Conservation (phyloP, 1,140 invertebrate species). For the Procambarus virginalis region DNA sequence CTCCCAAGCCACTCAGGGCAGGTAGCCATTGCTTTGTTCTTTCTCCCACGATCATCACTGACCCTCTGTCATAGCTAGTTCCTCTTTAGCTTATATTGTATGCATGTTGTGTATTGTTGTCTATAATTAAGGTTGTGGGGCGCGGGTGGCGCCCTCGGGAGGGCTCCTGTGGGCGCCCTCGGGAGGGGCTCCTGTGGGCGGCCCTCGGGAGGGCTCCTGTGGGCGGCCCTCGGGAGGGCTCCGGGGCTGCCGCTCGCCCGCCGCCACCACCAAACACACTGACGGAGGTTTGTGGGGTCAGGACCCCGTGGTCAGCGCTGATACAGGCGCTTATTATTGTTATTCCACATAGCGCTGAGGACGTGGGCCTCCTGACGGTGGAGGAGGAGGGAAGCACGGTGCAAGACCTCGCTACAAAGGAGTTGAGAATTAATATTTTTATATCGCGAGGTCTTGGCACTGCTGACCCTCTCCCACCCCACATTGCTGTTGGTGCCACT, state of each 20-base stretch:
- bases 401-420: conserved; percentile 1
- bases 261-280: neutral
- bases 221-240: no score
- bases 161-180: no score
- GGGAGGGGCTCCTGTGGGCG: no score
- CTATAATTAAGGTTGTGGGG: conserved; percentile 19
- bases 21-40: neutral
- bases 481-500: neutral
- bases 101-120: conserved; percentile 56
- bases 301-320: conserved; percentile 33
- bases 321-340: conserved; percentile 63
- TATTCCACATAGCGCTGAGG: conserved; percentile 29
- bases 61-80: conserved; percentile 56
- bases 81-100: conserved; percentile 54
- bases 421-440: conserved; percentile 53
- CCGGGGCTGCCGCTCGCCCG: neutral
- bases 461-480: neutral
- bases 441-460: conserved; percentile 12
- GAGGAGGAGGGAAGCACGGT: neutral
- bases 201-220: no score
- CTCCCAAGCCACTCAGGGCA: neutral
- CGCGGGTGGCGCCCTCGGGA: no score
- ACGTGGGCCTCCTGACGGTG: neutral
- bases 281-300: neutral
- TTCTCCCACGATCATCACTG: neutral